A percentile compares a stretch with the other conserved stretches of the same genome.
phyloP scores from a whole-genome alignment of 2,888 invertebrate species.

The Acrocyrtus sp. region DNA sequence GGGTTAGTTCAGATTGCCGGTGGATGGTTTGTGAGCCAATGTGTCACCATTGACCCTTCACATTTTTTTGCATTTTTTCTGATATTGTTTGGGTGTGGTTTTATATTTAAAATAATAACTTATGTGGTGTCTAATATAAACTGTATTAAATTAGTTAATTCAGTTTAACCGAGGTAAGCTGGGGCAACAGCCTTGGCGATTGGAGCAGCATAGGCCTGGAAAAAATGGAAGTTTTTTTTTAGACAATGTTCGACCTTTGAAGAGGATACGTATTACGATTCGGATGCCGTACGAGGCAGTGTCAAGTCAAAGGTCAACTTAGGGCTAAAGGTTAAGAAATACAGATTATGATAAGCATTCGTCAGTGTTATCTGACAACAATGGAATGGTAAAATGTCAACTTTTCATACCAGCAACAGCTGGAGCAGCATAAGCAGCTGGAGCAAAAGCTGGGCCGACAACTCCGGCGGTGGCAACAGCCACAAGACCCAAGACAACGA shows the following conservation, averaged over 20 bases:
- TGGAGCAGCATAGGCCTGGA: constrained; percentile 52
- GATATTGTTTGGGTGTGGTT: too few relatives aligned
- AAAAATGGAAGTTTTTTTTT: too few relatives aligned
- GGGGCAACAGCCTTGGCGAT: constrained; percentile 52
- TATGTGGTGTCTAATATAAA: too few relatives aligned
- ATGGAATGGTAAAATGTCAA: too few relatives aligned
- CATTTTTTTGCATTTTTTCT: neutral
- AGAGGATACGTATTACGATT: too few relatives aligned
- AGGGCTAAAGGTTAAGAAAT: constrained; percentile 9
- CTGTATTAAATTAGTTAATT: constrained; percentile 31
- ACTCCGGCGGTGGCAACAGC: constrained; percentile 47
- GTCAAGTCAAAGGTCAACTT: constrained; percentile 22
- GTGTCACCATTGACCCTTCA: neutral
- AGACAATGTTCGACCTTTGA: too few relatives aligned
- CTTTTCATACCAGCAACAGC: too few relatives aligned
- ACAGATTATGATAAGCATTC: too few relatives aligned
- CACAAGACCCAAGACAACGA: constrained; percentile 32
- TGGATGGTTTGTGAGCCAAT: neutral
- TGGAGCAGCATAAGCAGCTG: constrained; percentile 56
- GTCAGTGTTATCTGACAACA: too few relatives aligned
- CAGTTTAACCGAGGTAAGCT: constrained; percentile 39
- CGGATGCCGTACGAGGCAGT: too few relatives aligned
- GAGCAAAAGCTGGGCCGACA: constrained; percentile 21
- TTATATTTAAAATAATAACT: too few relatives aligned
- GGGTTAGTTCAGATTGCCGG: too few relatives aligned